Evolutionary conservation across 2,113 vertebrate genomes (phyloP).

Genomic region (Aepyceros melampus): DNA sequence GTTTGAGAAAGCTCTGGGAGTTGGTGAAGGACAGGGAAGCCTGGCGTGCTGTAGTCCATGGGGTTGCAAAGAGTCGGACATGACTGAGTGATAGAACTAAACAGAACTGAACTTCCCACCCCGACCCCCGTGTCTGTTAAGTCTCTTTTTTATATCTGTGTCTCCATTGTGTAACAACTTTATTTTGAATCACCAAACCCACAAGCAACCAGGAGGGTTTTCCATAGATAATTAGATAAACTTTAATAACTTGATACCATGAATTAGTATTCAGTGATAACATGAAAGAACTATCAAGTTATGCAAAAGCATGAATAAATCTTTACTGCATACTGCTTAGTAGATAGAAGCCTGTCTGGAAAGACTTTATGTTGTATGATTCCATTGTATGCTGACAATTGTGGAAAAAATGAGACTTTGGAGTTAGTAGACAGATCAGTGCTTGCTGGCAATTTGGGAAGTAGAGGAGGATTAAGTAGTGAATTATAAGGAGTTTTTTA

Average conservation of each 20-base stretch:
- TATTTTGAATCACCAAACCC: not conserved
- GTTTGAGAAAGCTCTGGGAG: not conserved
- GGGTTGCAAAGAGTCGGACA: not conserved
- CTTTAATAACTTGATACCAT: not conserved
- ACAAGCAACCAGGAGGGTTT: not conserved
- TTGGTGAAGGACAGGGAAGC: not conserved
- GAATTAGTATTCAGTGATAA: not conserved
- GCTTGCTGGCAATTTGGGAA: not conserved
- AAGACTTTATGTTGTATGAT: not conserved
- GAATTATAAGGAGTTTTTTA: not conserved
- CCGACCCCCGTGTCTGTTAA: not conserved
- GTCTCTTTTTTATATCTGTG: not conserved
- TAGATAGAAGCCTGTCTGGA: not conserved
- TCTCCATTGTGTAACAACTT: not conserved
- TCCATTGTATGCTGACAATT: not conserved
- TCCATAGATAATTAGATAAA: not conserved
- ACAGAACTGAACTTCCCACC: not conserved
- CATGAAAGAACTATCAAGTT: not conserved
- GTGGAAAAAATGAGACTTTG: not conserved
- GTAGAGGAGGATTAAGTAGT: not conserved
- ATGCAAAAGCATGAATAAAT: not conserved
- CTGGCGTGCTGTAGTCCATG: not conserved
- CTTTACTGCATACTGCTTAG: not conserved
- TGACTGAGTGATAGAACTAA: not conserved
- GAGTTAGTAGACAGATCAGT: not conserved